Base-by-base conservation (phyloP, 1,140 invertebrate genomes). In the Ceratosolen fusciceps region DNA sequence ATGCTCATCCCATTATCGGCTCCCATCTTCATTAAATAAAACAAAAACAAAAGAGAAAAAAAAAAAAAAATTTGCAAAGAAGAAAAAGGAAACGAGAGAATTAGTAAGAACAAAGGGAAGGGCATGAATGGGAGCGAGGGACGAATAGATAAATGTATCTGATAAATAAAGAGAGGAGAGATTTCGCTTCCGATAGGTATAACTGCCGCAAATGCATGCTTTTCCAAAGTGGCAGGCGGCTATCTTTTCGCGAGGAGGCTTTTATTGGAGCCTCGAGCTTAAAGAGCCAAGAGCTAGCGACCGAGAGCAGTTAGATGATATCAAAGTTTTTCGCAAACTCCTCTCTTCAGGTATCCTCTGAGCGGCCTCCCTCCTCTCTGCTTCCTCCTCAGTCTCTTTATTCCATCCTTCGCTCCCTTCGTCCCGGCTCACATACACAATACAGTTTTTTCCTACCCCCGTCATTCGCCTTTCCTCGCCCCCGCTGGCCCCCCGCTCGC, bases 271-370 rank as follows among this genome's bases (percentile, higher is more conserved):
- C 37, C 62, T 49, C 21, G 62, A 77, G 75, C 49, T 77, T 77
- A 77, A 77, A 70, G 34, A 0, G n/a, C n/a, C n/a, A n/a, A n/a
- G n/a, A n/a, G n/a, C n/a, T 49, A 56, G 75, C 65, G 49, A 77
- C 68, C 75, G 75, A 70, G 62, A 43, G 65, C 75, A 77, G 75
- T 77, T 77, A 70, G 52, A 77, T 70, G 75, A 62, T 77, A 77
- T 77, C 75, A 77, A 58, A 24, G 49, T 70, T 70, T 56, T 43
- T 60, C 52, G 52, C 52, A 77, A 77, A 56, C 34, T 70, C 62
- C 54, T 47, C 74, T 79, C 77, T 80, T 74, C 75, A 31, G n/a
- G n/a, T n/a, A n/a, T n/a, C n/a, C n/a, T n/a, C n/a, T n/a, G n/a
- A n/a, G n/a, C n/a, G n/a, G n/a, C n/a, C n/a, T n/a, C n/a, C n/a